Conservation (phyloP, 2,888 invertebrate species). For the Hypercompe scribonia region DNA sequence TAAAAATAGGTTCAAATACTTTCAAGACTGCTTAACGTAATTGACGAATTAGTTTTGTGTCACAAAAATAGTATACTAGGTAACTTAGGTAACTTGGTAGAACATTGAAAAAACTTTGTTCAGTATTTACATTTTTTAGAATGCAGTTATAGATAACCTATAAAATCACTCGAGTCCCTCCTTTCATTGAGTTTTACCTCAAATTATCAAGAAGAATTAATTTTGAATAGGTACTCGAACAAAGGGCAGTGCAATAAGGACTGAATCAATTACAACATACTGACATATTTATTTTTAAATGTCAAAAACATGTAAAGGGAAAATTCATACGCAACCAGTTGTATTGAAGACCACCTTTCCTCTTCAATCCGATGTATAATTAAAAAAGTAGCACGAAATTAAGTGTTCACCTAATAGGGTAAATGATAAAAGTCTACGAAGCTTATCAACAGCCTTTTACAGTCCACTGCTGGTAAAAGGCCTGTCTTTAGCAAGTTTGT, state of each 20-base stretch:
- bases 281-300: slow-evolving; percentile 21
- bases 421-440: background rate
- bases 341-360: slow-evolving; percentile 1
- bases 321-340: slow-evolving; percentile 8
- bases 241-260: background rate
- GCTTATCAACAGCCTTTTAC: too few relatives aligned
- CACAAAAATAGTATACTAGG: too few relatives aligned
- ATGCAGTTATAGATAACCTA: background rate
- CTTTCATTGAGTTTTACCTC: background rate
- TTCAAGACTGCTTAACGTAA: background rate
- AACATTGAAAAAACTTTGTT: too few relatives aligned
- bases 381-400: background rate
- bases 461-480: too few relatives aligned
- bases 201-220: background rate
- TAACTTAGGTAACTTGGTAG: too few relatives aligned
- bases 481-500: too few relatives aligned
- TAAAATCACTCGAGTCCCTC: background rate
- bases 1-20: background rate
- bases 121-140: too few relatives aligned
- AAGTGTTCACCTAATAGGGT: background rate
- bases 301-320: background rate
- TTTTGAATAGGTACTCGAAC: background rate
- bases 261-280: background rate
- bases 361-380: background rate
- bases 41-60: too few relatives aligned